Percentiles rank a stretch among this genome's conserved stretches.
Conservation (phyloP, 2,113 vertebrate genomes). For the Perca flavescens region DNA sequence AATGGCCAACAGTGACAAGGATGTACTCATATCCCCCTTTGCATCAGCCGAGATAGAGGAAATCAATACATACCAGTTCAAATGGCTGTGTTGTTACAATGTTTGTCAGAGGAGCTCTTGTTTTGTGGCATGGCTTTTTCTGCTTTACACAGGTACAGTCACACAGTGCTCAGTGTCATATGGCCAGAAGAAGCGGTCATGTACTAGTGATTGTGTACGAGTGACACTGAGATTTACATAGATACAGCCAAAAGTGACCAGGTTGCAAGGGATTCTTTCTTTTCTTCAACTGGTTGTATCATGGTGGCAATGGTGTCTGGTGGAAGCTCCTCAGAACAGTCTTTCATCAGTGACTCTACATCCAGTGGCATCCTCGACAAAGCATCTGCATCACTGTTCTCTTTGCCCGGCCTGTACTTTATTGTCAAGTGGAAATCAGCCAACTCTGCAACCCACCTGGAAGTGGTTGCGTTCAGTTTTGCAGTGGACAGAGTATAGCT, state of each 20-base stretch:
- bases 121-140: background rate
- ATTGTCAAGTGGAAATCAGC: slow-evolving; percentile 22
- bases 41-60: slow-evolving; percentile 12
- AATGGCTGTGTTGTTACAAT: slow-evolving; percentile 31
- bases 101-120: background rate
- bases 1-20: background rate
- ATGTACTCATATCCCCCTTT: slow-evolving; percentile 1
- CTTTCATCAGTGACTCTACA: background rate
- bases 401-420: background rate
- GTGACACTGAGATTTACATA: background rate
- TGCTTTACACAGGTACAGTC: slow-evolving; percentile 19
- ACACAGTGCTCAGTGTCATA: slow-evolving; percentile 21
- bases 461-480: background rate
- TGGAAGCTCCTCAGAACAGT: background rate
- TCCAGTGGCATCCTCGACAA: background rate
- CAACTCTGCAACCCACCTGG: slow-evolving; percentile 5
- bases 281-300: background rate
- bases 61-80: slow-evolving; percentile 20
- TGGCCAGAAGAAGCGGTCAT: background rate
- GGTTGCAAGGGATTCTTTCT: background rate
- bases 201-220: background rate
- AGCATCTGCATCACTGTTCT: background rate
- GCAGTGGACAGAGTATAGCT: no score
- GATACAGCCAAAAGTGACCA: background rate
- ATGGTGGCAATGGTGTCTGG: background rate